Base-by-base conservation (phyloP, 2,888 invertebrate species). In the Tipula unca region DNA sequence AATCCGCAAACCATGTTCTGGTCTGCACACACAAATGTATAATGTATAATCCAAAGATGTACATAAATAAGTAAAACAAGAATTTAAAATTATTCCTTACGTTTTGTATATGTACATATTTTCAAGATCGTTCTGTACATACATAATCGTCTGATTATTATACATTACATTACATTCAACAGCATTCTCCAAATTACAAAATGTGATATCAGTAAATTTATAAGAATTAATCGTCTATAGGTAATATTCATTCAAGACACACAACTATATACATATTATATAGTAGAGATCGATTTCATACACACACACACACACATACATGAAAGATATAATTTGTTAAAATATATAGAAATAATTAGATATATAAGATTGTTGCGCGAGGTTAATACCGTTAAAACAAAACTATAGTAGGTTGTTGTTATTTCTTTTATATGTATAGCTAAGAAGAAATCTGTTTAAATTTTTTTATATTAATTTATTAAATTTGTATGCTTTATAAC, bases 321-420 rank as follows among this genome's bases (percentile, higher is more conserved):
- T 17, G 10, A 39, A 39, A 54, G 25, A 69, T 69, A 69, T 69
- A 69, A 69, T 69, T 69, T 69, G 69, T 69, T 69, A 69, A 69
- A n/a, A n/a, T n/a, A n/a, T n/a, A 69, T 69, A 69, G 25, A 69
- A 69, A 69, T 69, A 69, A 69, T 69, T 69, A 69, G 69, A 69
- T 69, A 69, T 42, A 42, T 69, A 69, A 69, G 69, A 69, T 54
- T 69, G 25, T 69, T 69, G 69, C 13, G 25, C 69, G 69, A 69
- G 69, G 69, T 69, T 69, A 69, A 69, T 69, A 69, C 69, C 69
- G 69, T 69, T 69, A 69, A 69, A 69, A 48, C 6, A 39, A 48
- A 14, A 69, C 69, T 48, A 69, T 69, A 25, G 69, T 69, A 69
- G 69, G 69, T 69, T 69, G 69, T 69, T 25, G 25, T 69, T 69